Base-by-base conservation (phyloP, 2,797 vertebrate genomes). In the Gallinago stenura region DNA sequence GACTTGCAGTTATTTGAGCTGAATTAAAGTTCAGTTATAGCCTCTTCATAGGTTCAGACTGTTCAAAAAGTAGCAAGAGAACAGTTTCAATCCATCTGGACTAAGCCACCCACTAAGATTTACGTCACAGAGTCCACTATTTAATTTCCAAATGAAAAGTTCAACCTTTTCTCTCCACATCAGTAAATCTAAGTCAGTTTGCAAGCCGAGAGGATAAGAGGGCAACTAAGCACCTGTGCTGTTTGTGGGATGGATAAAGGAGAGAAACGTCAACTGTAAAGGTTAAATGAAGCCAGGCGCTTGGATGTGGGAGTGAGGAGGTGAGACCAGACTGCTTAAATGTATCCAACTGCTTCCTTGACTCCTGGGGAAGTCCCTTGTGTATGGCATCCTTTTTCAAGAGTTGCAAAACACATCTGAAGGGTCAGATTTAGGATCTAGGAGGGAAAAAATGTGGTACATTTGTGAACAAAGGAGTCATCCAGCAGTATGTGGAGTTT, bases 221-320 rank as follows among this genome's bases (percentile, higher is more conserved):
- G 90, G 90, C 78, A 79, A 41, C 81, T 80, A 35, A 95, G 78
- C 95, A 94, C 93, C 94, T 96, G 94, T 89, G 83, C 78, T 93
- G 58, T 77, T 84, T 77, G 80, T 57, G 50, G 83, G 46, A 51
- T 75, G 69, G 54, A 89, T 91, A 86, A 91, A 89, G 77, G 76
- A 88, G 89, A 79, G 69, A 81, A 87, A 93, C 88, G 87, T 79
- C 84, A 96, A 66, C 51, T 81, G 30, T 69, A 91, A 95, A 97
- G 87, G 78, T 95, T 95, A 97, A 97, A 88, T 89, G 70, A 92
- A 97, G 62, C 88, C 93, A 95, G 88, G 86, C 84, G 69, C 77
- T 77, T 84, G 84, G 60, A 84, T 48, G 61, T 95, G 62, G 71
- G 69, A 71, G 45, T 81, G 81, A 89, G 58, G 54, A 53, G 39